Evolutionary conservation across 2,113 vertebrate genomes (phyloP).

Genomic region (Trematocara stigmaticum): DNA sequence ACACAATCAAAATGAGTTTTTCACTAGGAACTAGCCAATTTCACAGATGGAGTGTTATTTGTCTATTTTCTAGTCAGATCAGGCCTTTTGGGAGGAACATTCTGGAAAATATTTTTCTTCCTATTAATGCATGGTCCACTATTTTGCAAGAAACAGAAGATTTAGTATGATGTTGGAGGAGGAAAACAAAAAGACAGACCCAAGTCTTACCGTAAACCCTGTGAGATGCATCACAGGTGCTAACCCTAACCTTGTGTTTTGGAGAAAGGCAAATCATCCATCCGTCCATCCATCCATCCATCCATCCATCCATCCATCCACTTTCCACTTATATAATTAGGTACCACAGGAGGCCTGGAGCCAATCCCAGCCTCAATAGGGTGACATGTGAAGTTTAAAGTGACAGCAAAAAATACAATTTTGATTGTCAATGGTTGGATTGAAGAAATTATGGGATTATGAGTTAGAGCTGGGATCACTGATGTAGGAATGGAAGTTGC

Average conservation of each 20-base stretch:
- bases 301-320: neutral
- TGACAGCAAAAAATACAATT: neutral
- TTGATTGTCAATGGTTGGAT: neutral
- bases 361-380: neutral
- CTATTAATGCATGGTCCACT: neutral
- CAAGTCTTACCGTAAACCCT: neutral
- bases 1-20: neutral
- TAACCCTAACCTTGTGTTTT: neutral
- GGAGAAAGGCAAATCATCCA: neutral
- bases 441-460: neutral
- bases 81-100: neutral
- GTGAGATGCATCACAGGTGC: neutral
- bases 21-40: rapidly evolving
- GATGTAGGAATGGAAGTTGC: neutral
- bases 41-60: neutral
- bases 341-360: neutral
- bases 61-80: neutral
- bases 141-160: neutral
- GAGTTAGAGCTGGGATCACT: neutral
- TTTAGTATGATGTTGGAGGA: neutral
- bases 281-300: neutral
- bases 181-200: neutral
- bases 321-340: neutral
- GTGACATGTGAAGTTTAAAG: neutral
- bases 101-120: neutral